Evolutionary conservation across 2,797 vertebrate species (phyloP), one percentile per base, ranked within the genome.

Genomic region (Luscinia megarhynchos): DNA sequence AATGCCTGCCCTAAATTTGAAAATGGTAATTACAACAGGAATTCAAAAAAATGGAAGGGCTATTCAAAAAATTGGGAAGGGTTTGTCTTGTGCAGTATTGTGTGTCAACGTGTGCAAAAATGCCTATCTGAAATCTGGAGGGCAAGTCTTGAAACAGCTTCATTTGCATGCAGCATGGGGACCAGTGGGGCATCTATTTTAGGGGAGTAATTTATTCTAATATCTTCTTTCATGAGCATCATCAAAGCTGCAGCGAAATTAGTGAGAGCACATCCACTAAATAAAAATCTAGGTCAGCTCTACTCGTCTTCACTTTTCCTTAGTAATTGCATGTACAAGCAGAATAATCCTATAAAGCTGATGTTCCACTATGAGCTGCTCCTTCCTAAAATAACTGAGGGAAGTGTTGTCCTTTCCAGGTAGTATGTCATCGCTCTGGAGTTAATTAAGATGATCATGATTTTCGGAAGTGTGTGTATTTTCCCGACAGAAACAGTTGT

Each of bases 251-350:
- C 63, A 46, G 69, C 59, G 80, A 96, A 95, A 96, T 97, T 90
- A 94, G 70, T 79, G 75, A 94, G 94, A 94, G 93, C 89, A 79
- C 91, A 88, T 95, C 89, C 84, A 55, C 82, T 74, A 94, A 97
- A 91, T 94, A 92, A 93, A 93, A 96, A 97, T 96, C 85, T 97
- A 96, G 95, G 95, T 97, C 96, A 96, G 83, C 83, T 89, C 67
- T 70, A 86, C 74, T 58, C 20, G 0, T 92, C 92, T 95, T 91
- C 73, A 81, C 84, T 97, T 91, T 84, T 92, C 73, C 62, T 88
- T 88, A 67, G 62, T 92, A 95, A 93, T 95, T 93, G 91, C 83
- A 84, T 91, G 40, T 94, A 84, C 91, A 93, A 78, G 94, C 91
- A 96, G 91, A 96, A 96, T 86, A 96, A 96, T 97, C 96, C 90